phyloP scores from a whole-genome alignment of 2,113 vertebrate species.

The Tupaia chinensis region DNA sequence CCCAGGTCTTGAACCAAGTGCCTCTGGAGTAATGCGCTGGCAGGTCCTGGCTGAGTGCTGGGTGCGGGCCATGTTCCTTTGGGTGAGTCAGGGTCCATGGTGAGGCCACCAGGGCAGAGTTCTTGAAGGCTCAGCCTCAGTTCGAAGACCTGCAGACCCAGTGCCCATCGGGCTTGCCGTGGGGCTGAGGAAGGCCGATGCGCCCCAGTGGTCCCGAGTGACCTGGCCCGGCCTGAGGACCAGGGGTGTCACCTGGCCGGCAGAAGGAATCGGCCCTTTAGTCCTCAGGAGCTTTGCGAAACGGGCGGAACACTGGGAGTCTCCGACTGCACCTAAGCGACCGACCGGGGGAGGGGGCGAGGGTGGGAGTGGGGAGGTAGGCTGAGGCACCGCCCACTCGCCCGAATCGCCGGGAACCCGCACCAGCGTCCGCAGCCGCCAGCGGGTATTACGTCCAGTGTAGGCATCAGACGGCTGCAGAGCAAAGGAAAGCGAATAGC shows the following conservation, averaged over 20 bases:
- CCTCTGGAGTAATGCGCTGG: neutral
- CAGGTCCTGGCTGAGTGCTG: neutral
- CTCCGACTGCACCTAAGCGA: neutral
- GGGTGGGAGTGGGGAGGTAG: neutral
- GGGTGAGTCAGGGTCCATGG: neutral
- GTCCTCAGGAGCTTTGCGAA: slow-evolving; percentile 23
- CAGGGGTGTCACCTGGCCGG: neutral
- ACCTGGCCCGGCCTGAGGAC: neutral
- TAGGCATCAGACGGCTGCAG: neutral
- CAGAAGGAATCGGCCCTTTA: neutral
- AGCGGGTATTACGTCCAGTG: neutral
- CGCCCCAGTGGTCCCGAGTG: neutral
- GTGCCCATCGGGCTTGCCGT: neutral
- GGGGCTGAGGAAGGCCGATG: neutral
- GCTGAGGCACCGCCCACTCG: neutral
- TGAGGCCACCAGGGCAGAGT: neutral
- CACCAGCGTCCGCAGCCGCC: neutral
- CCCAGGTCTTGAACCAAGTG: neutral
- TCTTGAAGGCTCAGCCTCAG: neutral
- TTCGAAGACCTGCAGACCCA: neutral
- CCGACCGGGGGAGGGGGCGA: neutral
- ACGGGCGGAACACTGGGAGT: neutral
- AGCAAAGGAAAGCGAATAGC: neutral
- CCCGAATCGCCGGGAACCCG: slow-evolving; percentile 49
- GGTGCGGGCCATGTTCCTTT: neutral